These are phyloP conservation scores for Scomberomorus guttatus DNA, from an alignment of 2,797 vertebrate species.

Conservation along the genomic window DNA sequence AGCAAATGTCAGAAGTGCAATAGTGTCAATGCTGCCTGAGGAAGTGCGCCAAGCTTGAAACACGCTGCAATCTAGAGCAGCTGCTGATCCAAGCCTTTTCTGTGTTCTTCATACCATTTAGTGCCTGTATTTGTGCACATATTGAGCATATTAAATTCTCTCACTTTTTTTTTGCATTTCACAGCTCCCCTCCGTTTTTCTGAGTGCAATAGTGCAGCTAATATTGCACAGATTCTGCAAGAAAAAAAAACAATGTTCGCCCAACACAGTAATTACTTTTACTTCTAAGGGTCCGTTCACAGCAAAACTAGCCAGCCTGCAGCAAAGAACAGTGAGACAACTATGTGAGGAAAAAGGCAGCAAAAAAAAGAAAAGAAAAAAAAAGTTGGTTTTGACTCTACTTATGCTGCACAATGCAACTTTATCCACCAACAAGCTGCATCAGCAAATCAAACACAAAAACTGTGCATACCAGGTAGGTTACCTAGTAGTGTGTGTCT, in stretches of 20 bases:
- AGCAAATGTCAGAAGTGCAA: background rate
- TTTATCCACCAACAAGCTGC: no score
- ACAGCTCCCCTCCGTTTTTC: no score
- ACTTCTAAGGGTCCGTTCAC: background rate
- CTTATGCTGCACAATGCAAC: no score
- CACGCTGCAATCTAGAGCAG: no score
- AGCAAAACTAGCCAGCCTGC: background rate
- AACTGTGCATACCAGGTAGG: background rate
- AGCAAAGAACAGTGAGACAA: background rate
- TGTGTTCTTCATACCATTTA: background rate
- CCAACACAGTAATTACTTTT: background rate
- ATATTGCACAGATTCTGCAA: background rate
- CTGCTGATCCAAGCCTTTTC: no score
- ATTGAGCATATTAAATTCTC: background rate
- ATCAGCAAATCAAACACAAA: no score
- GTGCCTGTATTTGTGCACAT: background rate
- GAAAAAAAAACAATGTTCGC: background rate
- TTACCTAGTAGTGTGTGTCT: background rate
- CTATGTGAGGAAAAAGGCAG: background rate
- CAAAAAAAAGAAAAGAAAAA: no score
- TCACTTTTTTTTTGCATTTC: background rate
- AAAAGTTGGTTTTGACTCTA: no score
- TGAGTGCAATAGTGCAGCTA: background rate
- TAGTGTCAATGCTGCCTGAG: background rate
- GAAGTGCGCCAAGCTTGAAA: no score